Percentiles rank a stretch among this genome's conserved stretches.
Evolutionary conservation across 1,140 invertebrate genomes (phyloP).

Genomic region (Protaetia brevitarsis): DNA sequence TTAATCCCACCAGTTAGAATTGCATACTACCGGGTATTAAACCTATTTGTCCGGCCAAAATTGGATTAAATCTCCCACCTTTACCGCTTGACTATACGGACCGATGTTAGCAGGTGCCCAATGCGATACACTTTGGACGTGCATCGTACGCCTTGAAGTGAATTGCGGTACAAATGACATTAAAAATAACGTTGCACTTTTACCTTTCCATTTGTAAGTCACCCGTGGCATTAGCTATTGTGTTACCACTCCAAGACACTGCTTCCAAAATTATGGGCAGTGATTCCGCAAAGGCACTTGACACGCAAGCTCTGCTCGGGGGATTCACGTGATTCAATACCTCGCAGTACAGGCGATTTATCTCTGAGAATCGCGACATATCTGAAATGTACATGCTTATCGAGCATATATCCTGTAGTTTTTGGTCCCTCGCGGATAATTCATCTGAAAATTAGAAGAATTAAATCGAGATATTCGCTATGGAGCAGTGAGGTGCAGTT

Average conservation of each 20-base stretch:
- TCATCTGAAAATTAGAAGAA: conserved; percentile 44
- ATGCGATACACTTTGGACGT: conserved; percentile 91
- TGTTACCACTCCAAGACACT: conserved; percentile 58
- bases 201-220: conserved; percentile 41
- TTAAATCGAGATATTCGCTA: neutral
- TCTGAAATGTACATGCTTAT: conserved; percentile 79
- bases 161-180: neutral
- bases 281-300: conserved; percentile 71
- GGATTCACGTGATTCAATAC: conserved; percentile 78
- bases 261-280: conserved; percentile 76
- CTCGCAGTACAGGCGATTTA: conserved; percentile 77
- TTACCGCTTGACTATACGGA: conserved; percentile 89
- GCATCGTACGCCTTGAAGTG: conserved; percentile 68
- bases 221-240: conserved; percentile 23
- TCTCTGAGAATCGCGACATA: conserved; percentile 71
- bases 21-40: conserved; percentile 82
- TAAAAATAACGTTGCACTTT: conserved; percentile 29
- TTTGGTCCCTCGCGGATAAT: conserved; percentile 53
- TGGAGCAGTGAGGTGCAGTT: too few species aligned
- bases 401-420: conserved; percentile 68
- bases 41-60: conserved; percentile 90
- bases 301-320: conserved; percentile 83
- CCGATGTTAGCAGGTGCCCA: conserved; percentile 96
- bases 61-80: conserved; percentile 75
- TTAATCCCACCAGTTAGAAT: conserved; percentile 67